Percentiles rank a stretch among this genome's conserved stretches.
Conservation (phyloP, 2,113 vertebrate species). For the Bagarius yarrelli region DNA sequence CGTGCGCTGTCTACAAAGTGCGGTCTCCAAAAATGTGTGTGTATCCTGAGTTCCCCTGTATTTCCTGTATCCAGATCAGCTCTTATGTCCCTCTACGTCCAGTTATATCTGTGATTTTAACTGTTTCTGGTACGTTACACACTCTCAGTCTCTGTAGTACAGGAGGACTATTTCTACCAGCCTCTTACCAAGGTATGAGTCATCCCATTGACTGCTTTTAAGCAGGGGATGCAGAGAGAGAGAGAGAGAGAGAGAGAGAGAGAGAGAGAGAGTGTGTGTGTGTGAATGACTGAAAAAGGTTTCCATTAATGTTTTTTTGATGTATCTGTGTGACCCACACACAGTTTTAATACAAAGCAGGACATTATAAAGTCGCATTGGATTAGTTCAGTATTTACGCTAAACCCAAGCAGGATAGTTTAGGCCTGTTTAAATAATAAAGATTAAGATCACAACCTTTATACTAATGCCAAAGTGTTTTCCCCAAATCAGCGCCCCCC, state of each 20-base stretch:
- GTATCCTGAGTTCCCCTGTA: constrained; percentile 9
- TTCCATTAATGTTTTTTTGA: constrained; percentile 24
- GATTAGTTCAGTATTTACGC: not conserved
- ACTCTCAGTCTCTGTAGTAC: constrained; percentile 20
- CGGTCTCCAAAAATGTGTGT: constrained; percentile 10
- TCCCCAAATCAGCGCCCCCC: too few species aligned
- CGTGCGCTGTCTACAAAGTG: constrained; percentile 45
- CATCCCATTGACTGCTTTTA: constrained; percentile 17
- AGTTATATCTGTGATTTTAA: constrained; percentile 18
- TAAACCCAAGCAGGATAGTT: not conserved
- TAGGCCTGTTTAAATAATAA: too few species aligned
- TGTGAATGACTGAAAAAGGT: not conserved
- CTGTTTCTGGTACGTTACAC: not conserved
- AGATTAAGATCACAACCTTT: too few species aligned
- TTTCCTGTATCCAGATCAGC: constrained; percentile 16
- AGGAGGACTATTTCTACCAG: constrained; percentile 36
- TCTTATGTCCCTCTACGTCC: constrained; percentile 13
- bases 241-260: constrained; percentile 13
- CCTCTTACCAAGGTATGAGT: constrained; percentile 24
- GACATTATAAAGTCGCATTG: not conserved
- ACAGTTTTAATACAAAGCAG: not conserved
- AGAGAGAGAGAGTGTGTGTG: constrained; percentile 7
- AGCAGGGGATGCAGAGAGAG: not conserved
- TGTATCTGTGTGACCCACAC: not conserved
- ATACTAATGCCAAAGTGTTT: too few species aligned